Evolutionary conservation across 1,140 invertebrate genomes (phyloP), one percentile per base, ranked within the genome.

Genomic region (Oscheius sp.): DNA sequence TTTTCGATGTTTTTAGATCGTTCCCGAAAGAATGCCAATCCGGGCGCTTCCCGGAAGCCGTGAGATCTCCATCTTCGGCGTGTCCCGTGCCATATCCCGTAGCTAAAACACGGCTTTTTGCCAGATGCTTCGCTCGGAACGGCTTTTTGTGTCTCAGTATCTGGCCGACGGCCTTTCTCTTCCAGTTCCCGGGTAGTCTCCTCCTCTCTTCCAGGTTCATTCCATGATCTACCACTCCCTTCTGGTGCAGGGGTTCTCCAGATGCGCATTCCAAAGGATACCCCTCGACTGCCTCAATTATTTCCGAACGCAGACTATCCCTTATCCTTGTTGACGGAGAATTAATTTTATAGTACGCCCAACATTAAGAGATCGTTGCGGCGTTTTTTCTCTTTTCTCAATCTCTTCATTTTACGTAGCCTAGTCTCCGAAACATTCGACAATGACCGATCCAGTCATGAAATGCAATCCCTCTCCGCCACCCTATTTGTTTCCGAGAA

Each of bases 131-230:
- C 15, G 49, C 15, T 55, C 49, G 49, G 49, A 55, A 55, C 49
- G 49, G 49, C 49, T 55, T 55, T 55, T 55, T 55, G 15, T 23
- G 15, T 13, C 23, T 42, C 38, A n/a, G n/a, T n/a, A n/a, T n/a
- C n/a, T 55, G 49, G 49, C 49, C 49, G 28, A 4, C 49, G 49
- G 7, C 15, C 49, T 55, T 55, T 55, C 49, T 55, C 49, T 55
- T 55, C 49, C 49, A 55, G 49, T 55, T 55, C 49, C n/a, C 49
- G 4, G 4, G 7, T 26, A 7, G 23, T 7, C 49, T 23, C 7
- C 23, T 23, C 23, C 49, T 23, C 49, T 23, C 23, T 55, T 15
- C 49, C 49, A 55, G n/a, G n/a, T n/a, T n/a, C n/a, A n/a, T n/a
- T n/a, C n/a, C n/a, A n/a, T n/a, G n/a, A n/a, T n/a, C n/a, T n/a